Evolutionary conservation across 1,140 invertebrate species (phyloP).

Genomic region (Teleogryllus occipitalis): DNA sequence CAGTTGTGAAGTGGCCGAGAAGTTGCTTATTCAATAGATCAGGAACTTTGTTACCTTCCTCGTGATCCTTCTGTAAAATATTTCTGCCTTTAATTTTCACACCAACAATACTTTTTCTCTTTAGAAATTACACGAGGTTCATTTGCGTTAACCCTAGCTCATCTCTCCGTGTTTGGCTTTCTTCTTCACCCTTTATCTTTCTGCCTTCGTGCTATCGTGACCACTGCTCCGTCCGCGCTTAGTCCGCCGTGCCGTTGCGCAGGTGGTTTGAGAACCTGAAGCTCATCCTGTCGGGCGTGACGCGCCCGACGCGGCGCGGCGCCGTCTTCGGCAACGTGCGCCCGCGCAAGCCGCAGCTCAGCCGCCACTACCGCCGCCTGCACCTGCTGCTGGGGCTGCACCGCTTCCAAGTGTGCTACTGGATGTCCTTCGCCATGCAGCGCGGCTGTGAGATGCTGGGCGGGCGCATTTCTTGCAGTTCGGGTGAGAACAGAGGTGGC

Average conservation of each 20-base stretch:
- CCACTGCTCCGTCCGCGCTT: no score
- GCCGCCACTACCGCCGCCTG: constrained; percentile 85
- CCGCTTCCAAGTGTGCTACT: constrained; percentile 90
- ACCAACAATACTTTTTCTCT: no score
- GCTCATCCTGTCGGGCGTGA: constrained; percentile 90
- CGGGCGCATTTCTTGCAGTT: constrained; percentile 73
- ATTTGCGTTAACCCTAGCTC: no score
- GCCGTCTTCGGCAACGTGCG: constrained; percentile 75
- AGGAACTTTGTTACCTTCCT: no score
- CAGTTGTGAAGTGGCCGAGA: no score
- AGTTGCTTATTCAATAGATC: no score
- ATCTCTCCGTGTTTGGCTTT: no score
- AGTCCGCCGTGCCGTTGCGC: constrained; percentile 18
- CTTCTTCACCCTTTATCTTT: neutral
- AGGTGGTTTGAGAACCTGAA: constrained; percentile 94
- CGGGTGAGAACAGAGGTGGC: constrained; percentile 36
- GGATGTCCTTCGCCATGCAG: constrained; percentile 96
- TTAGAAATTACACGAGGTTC: no score
- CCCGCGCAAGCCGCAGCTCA: constrained; percentile 81
- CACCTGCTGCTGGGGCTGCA: constrained; percentile 79
- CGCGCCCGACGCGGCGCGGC: constrained; percentile 85
- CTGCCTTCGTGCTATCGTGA: neutral
- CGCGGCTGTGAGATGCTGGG: constrained; percentile 88
- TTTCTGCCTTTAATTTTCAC: no score
- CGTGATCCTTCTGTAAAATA: no score